Percentiles rank a stretch among this genome's conserved stretches.
These are phyloP conservation scores for Ciconia maguari DNA, from an alignment of 2,113 vertebrate species.

Conservation along the genomic window DNA sequence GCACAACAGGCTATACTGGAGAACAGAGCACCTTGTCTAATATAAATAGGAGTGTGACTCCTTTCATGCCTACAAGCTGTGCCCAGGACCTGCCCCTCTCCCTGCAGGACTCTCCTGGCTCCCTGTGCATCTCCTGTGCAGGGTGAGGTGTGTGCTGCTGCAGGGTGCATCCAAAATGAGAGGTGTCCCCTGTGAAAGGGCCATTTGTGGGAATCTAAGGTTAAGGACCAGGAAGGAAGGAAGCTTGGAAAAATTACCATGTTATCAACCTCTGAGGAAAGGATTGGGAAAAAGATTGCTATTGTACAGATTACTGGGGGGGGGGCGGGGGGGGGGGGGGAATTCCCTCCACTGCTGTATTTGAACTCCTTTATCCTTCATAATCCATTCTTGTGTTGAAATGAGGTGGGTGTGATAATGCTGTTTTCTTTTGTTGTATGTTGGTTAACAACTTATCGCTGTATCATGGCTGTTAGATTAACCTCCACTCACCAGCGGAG, in stretches of 20 bases:
- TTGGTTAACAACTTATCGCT: neutral
- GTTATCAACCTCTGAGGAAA: neutral
- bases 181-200: neutral
- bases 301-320: neutral
- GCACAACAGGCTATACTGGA: neutral
- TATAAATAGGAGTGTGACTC: neutral
- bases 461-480: neutral
- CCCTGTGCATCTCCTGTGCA: neutral
- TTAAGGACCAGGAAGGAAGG: neutral
- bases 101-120: neutral
- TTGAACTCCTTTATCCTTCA: slow-evolving; percentile 4
- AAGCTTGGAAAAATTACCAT: neutral
- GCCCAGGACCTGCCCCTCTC: neutral
- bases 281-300: neutral
- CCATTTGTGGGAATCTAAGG: neutral
- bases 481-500: neutral
- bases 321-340: neutral
- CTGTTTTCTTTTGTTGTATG: neutral
- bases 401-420: neutral
- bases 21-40: neutral
- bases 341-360: neutral
- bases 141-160: neutral
- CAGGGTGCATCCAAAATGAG: neutral
- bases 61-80: neutral
- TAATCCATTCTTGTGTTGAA: neutral